Evolutionary conservation across 1,140 invertebrate species (phyloP).

Genomic region (Meloidogyne exigua): DNA sequence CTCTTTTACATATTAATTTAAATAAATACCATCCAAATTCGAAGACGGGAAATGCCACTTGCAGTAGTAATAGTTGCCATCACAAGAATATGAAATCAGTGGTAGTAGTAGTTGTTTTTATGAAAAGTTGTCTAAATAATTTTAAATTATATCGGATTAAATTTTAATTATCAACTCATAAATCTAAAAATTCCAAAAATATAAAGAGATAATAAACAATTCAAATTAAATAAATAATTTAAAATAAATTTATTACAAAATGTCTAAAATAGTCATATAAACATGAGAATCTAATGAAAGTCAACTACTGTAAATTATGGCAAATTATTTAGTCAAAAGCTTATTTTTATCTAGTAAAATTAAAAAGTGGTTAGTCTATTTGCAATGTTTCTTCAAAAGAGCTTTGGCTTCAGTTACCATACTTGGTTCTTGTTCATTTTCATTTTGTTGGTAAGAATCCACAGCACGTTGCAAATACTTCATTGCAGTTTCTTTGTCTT

Average conservation of each 20-base stretch:
- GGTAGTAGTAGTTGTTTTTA: background rate
- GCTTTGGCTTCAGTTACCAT: constrained; percentile 39
- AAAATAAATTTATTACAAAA: background rate
- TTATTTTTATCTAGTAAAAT: background rate
- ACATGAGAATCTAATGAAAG: background rate
- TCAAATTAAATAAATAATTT: background rate
- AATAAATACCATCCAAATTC: constrained; percentile 18
- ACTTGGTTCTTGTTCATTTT: constrained; percentile 38
- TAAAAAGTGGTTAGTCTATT: constrained; percentile 6
- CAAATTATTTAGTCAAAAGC: background rate
- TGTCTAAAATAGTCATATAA: background rate
- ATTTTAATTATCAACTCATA: no score
- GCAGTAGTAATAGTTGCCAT: background rate
- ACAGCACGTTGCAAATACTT: constrained; percentile 30
- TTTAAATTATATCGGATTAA: background rate
- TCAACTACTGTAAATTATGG: background rate
- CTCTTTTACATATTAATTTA: no score
- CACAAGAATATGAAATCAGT: background rate
- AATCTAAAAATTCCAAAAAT: no score
- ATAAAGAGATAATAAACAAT: background rate
- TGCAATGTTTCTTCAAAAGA: constrained; percentile 37
- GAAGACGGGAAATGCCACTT: constrained; percentile 20
- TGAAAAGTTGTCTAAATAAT: background rate
- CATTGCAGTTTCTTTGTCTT: constrained; percentile 42
- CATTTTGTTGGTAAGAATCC: constrained; percentile 23